phyloP scores from a whole-genome alignment of 2,797 vertebrate genomes.

The Thalassophryne amazonica region DNA sequence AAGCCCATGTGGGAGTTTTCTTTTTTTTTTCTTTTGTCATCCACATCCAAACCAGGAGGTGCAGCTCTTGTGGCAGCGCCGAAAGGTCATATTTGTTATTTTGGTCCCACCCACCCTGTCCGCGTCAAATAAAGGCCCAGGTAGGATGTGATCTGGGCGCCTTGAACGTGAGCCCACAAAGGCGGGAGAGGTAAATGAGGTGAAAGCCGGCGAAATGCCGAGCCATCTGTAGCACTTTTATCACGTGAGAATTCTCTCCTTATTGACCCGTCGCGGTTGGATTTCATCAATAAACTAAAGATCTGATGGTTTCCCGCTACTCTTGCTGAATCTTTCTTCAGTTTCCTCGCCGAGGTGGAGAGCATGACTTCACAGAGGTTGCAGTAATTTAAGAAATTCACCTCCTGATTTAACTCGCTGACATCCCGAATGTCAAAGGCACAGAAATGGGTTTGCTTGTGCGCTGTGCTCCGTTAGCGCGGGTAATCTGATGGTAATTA shows the following conservation, averaged over 20 bases:
- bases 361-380: background rate
- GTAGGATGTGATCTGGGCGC: too few relatives aligned
- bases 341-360: slow-evolving; percentile 9
- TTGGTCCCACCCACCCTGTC: slow-evolving; percentile 37
- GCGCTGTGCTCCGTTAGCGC: background rate
- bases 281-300: slow-evolving; percentile 29
- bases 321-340: slow-evolving; percentile 4
- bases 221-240: slow-evolving; percentile 9
- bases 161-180: slow-evolving; percentile 20
- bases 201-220: slow-evolving; percentile 23
- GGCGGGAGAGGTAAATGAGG: slow-evolving; percentile 17
- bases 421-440: slow-evolving; percentile 3
- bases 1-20: slow-evolving; percentile 11
- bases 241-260: slow-evolving; percentile 12
- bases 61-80: slow-evolving; percentile 14
- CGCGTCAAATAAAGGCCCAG: slow-evolving; percentile 45
- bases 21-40: too few relatives aligned
- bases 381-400: slow-evolving; percentile 7
- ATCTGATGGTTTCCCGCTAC: background rate
- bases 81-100: slow-evolving; percentile 59
- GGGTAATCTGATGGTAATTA: background rate
- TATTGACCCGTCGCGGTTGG: slow-evolving; percentile 5
- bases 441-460: background rate
- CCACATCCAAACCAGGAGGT: slow-evolving; percentile 5
- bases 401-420: background rate